Evolutionary conservation across 2,888 invertebrate species (phyloP).

Genomic region (Pyrgus malvae): DNA sequence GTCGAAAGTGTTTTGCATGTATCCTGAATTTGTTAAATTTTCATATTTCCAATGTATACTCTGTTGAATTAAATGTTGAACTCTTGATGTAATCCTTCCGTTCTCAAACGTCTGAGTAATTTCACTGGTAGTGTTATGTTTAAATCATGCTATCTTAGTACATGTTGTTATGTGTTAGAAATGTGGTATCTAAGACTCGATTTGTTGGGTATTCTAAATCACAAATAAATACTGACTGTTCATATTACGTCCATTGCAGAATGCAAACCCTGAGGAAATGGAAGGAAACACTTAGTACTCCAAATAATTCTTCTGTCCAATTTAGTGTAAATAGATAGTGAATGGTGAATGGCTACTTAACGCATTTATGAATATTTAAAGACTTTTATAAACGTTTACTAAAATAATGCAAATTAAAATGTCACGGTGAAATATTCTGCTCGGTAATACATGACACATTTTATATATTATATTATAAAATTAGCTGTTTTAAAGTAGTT

Average conservation of each 20-base stretch:
- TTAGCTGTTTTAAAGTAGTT: slow-evolving; percentile 2
- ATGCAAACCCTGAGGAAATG: slow-evolving; percentile 70
- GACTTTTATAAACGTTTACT: slow-evolving; percentile 25
- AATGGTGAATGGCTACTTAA: slow-evolving; percentile 35
- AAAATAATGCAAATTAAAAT: background rate
- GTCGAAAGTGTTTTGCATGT: slow-evolving; percentile 56
- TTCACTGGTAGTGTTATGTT: slow-evolving; percentile 42
- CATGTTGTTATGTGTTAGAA: slow-evolving; percentile 69
- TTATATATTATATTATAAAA: background rate
- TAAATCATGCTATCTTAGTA: slow-evolving; percentile 59
- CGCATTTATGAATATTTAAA: slow-evolving; percentile 26
- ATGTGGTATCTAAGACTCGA: slow-evolving; percentile 27
- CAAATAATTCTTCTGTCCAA: slow-evolving; percentile 62
- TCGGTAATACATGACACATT: slow-evolving; percentile 2
- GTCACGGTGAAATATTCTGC: slow-evolving; percentile 2
- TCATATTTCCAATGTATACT: slow-evolving; percentile 33
- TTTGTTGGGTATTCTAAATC: slow-evolving; percentile 34
- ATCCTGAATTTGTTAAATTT: slow-evolving; percentile 47
- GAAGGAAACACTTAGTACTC: slow-evolving; percentile 71
- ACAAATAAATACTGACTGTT: slow-evolving; percentile 54
- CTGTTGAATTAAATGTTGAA: slow-evolving; percentile 36
- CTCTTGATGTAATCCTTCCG: slow-evolving; percentile 42
- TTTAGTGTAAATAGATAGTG: slow-evolving; percentile 47
- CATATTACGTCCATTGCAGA: slow-evolving; percentile 78
- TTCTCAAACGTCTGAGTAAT: slow-evolving; percentile 40